Evolutionary conservation across 2,888 invertebrate species (phyloP), one percentile per base, ranked within the genome.

Genomic region (Silvanus unidentatus): DNA sequence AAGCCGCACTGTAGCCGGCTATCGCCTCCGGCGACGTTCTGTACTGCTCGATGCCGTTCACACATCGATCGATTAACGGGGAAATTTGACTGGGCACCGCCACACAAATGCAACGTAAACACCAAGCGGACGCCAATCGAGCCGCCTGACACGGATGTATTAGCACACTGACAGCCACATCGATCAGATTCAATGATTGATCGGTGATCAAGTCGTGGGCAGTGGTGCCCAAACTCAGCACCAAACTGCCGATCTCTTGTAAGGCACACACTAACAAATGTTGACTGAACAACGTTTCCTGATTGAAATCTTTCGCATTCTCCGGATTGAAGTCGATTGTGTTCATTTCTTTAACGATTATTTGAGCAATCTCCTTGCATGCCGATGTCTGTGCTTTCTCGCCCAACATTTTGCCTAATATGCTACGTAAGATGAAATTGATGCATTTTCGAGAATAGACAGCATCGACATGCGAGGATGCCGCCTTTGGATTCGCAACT

Each of bases 371-470:
- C 72, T 97, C 95, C 65, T 94, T 92, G 65, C 93, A 91, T 0
- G 97, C 97, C 0, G 91, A 88, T 22, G 92, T 85, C 72, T 99
- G 99, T 6, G 97, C 95, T 61, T 96, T 96, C 73, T 99, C 99
- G 0, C 96, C 92, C 14, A 99, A 77, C 82, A 98, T 86, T 68
- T 91, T 88, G 0, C 98, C 96, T 29, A 98, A 78, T 1, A 94
- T 86, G 49, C 91, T 88, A 39, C 95, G 81, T 43, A 98, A 75
- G 55, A 98, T 93, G 70, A 95, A 99, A 68, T 90, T 91, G 48
- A 98, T 91, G 70, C 98, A 99, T 73, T 96, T 96, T 56, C 98
- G 82, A 1, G 97, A 95, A 69, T 97, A 96, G 1, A 98, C 96
- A 10, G 96, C 95, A 71, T 98, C 97, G 0, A 97, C 95, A 65